These are phyloP conservation scores for Agriotes lineatus DNA, from an alignment of 2,888 invertebrate species.

Conservation along the genomic window DNA sequence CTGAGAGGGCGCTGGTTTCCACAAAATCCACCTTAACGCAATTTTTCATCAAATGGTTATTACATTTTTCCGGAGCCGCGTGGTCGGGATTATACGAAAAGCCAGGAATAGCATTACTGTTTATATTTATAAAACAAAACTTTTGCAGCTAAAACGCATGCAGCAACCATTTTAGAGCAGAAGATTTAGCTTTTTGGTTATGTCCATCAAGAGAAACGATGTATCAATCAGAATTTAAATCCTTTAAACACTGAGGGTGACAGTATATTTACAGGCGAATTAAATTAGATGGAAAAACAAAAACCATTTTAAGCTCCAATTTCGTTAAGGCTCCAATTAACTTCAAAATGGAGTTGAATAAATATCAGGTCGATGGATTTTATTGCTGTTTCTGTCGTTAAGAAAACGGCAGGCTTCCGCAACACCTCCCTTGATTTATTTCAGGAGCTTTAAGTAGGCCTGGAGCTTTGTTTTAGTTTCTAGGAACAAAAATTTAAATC, in stretches of 20 bases:
- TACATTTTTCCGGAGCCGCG: no score
- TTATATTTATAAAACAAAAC: no score
- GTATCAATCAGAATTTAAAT: slow-evolving; percentile 1
- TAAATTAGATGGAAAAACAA: slow-evolving; percentile 18
- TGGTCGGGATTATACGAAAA: no score
- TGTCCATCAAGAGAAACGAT: not conserved
- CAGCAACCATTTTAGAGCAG: no score
- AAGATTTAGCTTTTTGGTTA: not conserved
- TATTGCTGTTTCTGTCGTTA: slow-evolving; percentile 13
- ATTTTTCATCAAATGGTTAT: no score
- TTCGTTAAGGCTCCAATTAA: slow-evolving; percentile 25
- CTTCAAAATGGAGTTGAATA: slow-evolving; percentile 14
- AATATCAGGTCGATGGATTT: slow-evolving; percentile 5
- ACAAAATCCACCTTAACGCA: no score
- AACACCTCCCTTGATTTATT: not conserved
- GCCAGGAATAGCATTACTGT: no score
- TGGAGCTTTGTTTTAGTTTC: not conserved
- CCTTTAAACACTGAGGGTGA: slow-evolving; percentile 1
- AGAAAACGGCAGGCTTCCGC: not conserved
- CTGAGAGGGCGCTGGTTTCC: no score
- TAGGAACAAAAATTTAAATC: not conserved
- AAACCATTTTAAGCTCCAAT: slow-evolving; percentile 13
- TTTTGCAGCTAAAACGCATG: no score
- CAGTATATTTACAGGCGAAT: not conserved
- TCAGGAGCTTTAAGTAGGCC: not conserved